Evolutionary conservation across 2,113 vertebrate species (phyloP), one percentile per base, ranked within the genome.

Genomic region (Microcebus lehilahytsara): DNA sequence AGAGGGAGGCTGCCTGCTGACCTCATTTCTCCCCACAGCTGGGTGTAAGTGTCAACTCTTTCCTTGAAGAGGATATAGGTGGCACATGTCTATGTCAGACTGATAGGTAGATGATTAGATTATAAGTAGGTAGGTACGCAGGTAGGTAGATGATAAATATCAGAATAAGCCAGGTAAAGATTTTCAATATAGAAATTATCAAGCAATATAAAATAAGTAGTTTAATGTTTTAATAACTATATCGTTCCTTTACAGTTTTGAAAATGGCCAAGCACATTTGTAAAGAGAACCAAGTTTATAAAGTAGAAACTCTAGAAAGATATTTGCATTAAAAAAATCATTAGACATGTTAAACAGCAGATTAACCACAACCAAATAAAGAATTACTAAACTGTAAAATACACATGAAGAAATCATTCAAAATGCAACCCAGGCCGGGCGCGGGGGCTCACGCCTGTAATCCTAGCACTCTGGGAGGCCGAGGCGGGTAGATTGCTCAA

Each of bases 271-370:
- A 32, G 16, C 9, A 62, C 51, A 53, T 67, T 90, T 90, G 37
- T 49, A 40, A 96, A 86, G 30, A 85, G n/a, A 77, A 86, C 32
- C 69, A 72, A 72, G 67, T 62, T 94, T 74, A 27, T 74, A 67
- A 89, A 72, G 12, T 22, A 77, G 22, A 89, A 81, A 16, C 30
- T 89, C 42, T 77, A 95, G 56, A 93, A 92, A 94, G 88, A 67
- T 60, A 71, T 62, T 42, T 77, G n/a, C 81, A 25, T 64, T 93
- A 67, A 40, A 74, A 87, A 79, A 23, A 79, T 32, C 20, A 37
- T 79, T 83, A 53, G 51, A 66, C 1, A 53, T 67, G 9, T 72
- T 87, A 46, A 90, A 96, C 3, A 67, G 62, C 66, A 96, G 32
- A 86, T 56, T 81, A 77, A 94, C 11, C 19, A 46, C 56, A 88